Percentiles rank a stretch among this genome's conserved stretches.
These are phyloP conservation scores for Cataglyphis livida DNA, from an alignment of 2,888 invertebrate genomes.

Conservation along the genomic window DNA sequence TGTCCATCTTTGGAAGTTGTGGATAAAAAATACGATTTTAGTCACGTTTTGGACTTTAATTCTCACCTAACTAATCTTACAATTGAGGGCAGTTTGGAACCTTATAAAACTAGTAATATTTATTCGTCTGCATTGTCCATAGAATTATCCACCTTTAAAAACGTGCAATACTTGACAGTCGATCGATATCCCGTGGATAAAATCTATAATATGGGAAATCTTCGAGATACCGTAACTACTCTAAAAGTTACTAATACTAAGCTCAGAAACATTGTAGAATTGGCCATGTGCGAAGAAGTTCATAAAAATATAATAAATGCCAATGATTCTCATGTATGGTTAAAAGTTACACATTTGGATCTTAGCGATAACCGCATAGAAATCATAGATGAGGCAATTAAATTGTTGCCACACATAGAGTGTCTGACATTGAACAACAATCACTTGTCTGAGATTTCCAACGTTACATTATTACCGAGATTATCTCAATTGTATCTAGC, in stretches of 20 bases:
- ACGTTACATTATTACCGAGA: slow-evolving; percentile 92
- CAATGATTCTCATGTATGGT: slow-evolving; percentile 89
- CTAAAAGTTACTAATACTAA: slow-evolving; percentile 90
- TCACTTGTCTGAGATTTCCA: slow-evolving; percentile 90
- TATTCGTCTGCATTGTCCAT: slow-evolving; percentile 92
- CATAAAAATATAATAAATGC: slow-evolving; percentile 88
- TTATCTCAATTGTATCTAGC: slow-evolving; percentile 91
- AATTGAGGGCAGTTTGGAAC: slow-evolving; percentile 89
- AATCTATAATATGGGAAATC: slow-evolving; percentile 88
- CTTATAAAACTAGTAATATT: slow-evolving; percentile 94
- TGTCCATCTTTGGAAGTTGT: slow-evolving; percentile 93
- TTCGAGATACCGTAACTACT: slow-evolving; percentile 89
- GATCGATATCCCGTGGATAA: slow-evolving; percentile 90
- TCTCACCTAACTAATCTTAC: slow-evolving; percentile 90
- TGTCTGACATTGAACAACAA: slow-evolving; percentile 92
- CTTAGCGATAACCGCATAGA: slow-evolving; percentile 93
- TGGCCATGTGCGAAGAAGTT: slow-evolving; percentile 94
- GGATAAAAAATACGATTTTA: slow-evolving; percentile 94
- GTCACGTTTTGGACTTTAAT: slow-evolving; percentile 96
- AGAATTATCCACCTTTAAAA: slow-evolving; percentile 94
- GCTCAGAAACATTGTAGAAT: slow-evolving; percentile 90
- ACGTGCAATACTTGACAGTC: slow-evolving; percentile 90
- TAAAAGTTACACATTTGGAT: slow-evolving; percentile 90
- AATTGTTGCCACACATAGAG: slow-evolving; percentile 91
- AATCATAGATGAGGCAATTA: slow-evolving; percentile 93